Conservation (phyloP, 2,888 invertebrate species). For the Dendrolimus houi region DNA sequence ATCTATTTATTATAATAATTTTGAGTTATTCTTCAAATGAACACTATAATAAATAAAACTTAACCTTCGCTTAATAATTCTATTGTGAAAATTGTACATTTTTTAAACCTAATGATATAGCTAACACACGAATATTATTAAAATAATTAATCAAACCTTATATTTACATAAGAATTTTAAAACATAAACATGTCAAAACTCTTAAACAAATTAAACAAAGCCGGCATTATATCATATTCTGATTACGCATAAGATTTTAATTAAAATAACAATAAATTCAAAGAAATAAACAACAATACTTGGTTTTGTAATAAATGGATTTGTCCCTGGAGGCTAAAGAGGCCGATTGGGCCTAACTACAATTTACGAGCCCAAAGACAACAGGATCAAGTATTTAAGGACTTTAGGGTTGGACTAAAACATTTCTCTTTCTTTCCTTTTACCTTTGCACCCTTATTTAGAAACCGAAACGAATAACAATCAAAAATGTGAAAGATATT, state of each 20-base stretch:
- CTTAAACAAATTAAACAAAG: background rate
- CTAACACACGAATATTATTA: background rate
- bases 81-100: background rate
- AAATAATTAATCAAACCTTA: background rate
- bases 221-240: background rate
- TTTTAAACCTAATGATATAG: background rate
- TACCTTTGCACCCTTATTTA: too few species aligned
- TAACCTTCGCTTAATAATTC: background rate
- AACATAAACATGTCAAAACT: background rate
- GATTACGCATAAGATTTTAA: constrained; percentile 10
- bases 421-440: too few species aligned
- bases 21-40: too few species aligned
- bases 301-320: constrained; percentile 23
- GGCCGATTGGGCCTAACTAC: constrained; percentile 47
- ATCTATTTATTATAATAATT: too few species aligned
- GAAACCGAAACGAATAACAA: too few species aligned
- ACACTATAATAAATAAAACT: background rate
- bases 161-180: background rate
- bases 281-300: constrained; percentile 15
- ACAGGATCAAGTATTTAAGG: constrained; percentile 15
- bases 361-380: constrained; percentile 47
- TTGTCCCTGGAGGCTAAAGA: constrained; percentile 29
- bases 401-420: constrained; percentile 10
- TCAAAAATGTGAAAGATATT: too few species aligned
- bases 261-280: constrained; percentile 28